Base-by-base conservation (phyloP, 2,888 invertebrate genomes). In the Rhagophthalmus giganteus region DNA sequence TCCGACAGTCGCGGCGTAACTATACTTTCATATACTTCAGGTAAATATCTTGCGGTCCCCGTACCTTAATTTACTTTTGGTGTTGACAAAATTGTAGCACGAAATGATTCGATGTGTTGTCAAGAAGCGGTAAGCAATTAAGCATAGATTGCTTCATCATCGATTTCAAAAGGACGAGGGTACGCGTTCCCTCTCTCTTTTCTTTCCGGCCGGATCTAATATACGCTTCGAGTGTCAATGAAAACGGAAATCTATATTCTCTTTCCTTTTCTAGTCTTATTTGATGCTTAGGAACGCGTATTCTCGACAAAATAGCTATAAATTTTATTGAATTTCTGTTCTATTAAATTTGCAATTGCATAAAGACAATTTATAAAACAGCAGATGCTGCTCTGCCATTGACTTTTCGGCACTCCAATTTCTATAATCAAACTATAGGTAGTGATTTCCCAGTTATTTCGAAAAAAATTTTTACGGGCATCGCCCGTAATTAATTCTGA, bases 121-220 rank as follows among this genome's bases (percentile, higher is more conserved):
- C 39, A 37, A 42, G 39, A 42, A 40, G 54, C 40, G 48, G 54
- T 48, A 54, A 54, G 54, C 48, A 54, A 54, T 54, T 54, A 54
- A 54, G 28, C 41, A 48, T 46, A 55, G 58, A 61, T 63, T 59
- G 60, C 58, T 58, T 61, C 59, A 58, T 63, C 63, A 60, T 63
- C 58, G 61, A 61, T 63, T 63, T 58, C 58, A 60, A 63, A 60
- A 54, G 59, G 57, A 50, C 41, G 45, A 48, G 37, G 41, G 46
- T 38, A 45, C 15, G 41, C 31, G 16, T 41, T 34, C 28, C 28
- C 44, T 44, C 44, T 48, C 48, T 49, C 40, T 32, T 59, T 60
- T 61, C 60, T 59, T 63, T 63, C 57, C 55, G 53, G 45, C 57
- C 61, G 61, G 61, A 60, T 61, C 61, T 62, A 64, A 64, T 62